A percentile compares a stretch with the other conserved stretches of the same genome.
Evolutionary conservation across 2,113 vertebrate species (phyloP).

Genomic region (Gasterosteus aculeatus): DNA sequence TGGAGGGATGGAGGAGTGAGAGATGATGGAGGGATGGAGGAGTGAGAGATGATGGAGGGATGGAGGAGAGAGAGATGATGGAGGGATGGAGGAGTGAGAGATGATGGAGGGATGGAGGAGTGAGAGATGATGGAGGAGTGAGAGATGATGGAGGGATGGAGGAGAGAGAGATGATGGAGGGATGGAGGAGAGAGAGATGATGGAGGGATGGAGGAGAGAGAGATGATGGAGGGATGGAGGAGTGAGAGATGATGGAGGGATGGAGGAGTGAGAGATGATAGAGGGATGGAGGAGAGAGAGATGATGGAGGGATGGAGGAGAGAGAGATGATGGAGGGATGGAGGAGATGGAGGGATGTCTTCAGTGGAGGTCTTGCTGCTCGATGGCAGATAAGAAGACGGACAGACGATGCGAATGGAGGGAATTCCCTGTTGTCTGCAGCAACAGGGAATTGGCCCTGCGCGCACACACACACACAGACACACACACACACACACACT

Average conservation of each 20-base stretch:
- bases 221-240: not conserved
- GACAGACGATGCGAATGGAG: constrained; percentile 45
- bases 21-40: no score
- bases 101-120: not conserved
- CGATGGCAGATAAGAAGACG: not conserved
- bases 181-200: not conserved
- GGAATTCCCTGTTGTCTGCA: constrained; percentile 74
- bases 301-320: not conserved
- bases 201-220: not conserved
- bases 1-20: not conserved
- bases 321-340: no score
- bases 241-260: not conserved
- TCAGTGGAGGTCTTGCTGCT: not conserved
- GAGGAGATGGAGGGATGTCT: not conserved
- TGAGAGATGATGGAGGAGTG: no score
- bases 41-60: no score
- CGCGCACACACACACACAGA: not conserved
- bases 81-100: not conserved
- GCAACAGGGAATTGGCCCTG: constrained; percentile 62
- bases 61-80: not conserved
- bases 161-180: not conserved
- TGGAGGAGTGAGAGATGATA: not conserved
- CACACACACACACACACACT: not conserved
- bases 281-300: not conserved
- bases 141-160: no score